Evolutionary conservation across 2,797 vertebrate genomes (phyloP).

Genomic region (Enteromius treurensis): DNA sequence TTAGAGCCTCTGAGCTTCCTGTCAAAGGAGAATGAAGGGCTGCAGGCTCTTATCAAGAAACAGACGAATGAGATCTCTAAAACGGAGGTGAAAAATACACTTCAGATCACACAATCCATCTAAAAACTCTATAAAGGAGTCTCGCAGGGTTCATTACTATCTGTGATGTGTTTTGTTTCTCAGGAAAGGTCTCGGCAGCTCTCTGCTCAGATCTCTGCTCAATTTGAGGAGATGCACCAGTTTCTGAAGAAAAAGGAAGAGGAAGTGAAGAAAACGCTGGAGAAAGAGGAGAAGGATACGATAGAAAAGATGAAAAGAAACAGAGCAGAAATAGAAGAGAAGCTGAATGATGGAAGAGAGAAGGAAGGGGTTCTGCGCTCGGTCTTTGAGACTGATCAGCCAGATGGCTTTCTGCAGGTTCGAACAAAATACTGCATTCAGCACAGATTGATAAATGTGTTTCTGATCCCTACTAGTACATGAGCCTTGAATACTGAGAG

Average conservation of each 20-base stretch:
- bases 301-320: constrained; percentile 58
- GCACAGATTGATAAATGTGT: background rate
- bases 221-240: constrained; percentile 62
- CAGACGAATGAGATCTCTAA: constrained; percentile 64
- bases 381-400: constrained; percentile 44
- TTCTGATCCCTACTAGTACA: background rate
- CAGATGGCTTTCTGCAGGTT: constrained; percentile 59
- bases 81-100: constrained; percentile 52
- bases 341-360: constrained; percentile 57
- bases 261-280: constrained; percentile 50
- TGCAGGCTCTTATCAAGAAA: constrained; percentile 47
- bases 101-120: background rate
- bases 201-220: constrained; percentile 49
- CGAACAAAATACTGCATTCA: background rate
- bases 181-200: constrained; percentile 54
- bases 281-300: constrained; percentile 43
- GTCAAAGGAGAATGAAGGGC: constrained; percentile 49
- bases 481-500: background rate
- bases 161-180: background rate
- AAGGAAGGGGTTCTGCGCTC: constrained; percentile 56
- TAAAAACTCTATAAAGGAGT: background rate
- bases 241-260: constrained; percentile 58
- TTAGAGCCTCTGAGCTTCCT: constrained; percentile 49
- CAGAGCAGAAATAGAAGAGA: constrained; percentile 50
- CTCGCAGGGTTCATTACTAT: background rate